Percentiles rank a stretch among this genome's conserved stretches.
These are phyloP conservation scores for Sylvia borin DNA, from an alignment of 2,797 vertebrate species.

Conservation along the genomic window DNA sequence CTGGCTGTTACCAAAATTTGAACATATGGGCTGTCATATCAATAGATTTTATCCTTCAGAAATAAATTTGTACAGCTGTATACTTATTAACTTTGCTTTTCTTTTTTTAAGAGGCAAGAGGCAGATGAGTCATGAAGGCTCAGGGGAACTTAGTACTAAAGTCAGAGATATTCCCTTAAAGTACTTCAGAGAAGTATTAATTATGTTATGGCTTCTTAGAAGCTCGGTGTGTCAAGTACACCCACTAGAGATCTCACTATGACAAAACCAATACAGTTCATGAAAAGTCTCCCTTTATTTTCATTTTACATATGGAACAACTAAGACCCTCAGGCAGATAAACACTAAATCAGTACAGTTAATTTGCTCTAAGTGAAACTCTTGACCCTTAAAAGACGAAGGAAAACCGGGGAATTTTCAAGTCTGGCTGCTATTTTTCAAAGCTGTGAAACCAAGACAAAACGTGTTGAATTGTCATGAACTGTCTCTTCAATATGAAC, in stretches of 20 bases:
- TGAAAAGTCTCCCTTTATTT: background rate
- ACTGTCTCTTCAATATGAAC: background rate
- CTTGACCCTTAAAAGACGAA: background rate
- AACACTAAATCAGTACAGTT: background rate
- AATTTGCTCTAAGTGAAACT: background rate
- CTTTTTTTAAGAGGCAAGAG: background rate
- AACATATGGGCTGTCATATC: background rate
- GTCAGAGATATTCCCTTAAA: background rate
- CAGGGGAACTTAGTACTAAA: background rate
- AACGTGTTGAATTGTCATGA: background rate
- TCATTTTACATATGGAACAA: background rate
- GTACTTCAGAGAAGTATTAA: background rate
- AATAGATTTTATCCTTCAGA: background rate
- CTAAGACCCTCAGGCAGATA: background rate
- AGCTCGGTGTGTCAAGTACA: background rate
- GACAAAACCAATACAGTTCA: conserved; percentile 7
- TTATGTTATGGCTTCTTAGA: background rate
- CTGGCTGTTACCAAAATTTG: background rate
- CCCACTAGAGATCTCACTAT: background rate
- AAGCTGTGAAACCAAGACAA: background rate
- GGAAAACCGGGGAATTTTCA: background rate
- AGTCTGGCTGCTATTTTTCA: background rate
- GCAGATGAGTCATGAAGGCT: background rate
- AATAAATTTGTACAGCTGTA: background rate
- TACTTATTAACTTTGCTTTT: background rate